Percentiles rank a stretch among this genome's conserved stretches.
Conservation (phyloP, 2,797 vertebrate genomes). For the Chloroceryle inda region DNA sequence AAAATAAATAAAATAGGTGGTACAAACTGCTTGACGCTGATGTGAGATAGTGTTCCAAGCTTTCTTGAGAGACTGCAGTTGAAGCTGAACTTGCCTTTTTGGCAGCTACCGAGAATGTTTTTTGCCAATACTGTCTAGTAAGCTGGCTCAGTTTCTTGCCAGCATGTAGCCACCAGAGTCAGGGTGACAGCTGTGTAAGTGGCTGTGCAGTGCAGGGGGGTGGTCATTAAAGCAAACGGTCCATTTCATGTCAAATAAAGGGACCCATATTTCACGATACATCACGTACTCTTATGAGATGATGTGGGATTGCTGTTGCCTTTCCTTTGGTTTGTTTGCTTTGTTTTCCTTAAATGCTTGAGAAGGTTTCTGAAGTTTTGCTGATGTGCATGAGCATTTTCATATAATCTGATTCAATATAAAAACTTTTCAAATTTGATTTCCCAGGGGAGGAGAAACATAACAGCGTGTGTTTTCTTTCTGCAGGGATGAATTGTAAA, state of each 20-base stretch:
- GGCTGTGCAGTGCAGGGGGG: not conserved
- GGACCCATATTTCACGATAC: not conserved
- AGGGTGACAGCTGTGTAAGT: not conserved
- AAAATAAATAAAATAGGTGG: not conserved
- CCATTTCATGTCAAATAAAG: not conserved
- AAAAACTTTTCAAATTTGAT: not conserved
- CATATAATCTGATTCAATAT: conserved; percentile 2
- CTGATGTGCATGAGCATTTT: conserved; percentile 22
- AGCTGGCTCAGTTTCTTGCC: conserved; percentile 8
- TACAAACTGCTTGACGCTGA: not conserved
- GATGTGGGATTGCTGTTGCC: conserved; percentile 29
- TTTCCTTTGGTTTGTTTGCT: conserved; percentile 4
- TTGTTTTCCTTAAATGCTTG: conserved; percentile 24
- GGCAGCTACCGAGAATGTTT: not conserved
- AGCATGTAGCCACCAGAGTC: not conserved
- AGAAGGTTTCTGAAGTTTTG: conserved; percentile 8
- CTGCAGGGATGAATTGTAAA: conserved; percentile 97
- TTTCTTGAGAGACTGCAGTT: conserved; percentile 7
- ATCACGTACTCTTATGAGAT: not conserved
- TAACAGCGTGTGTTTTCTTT: conserved; percentile 68
- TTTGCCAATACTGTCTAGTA: conserved; percentile 25
- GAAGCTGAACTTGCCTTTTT: not conserved
- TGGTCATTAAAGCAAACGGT: not conserved
- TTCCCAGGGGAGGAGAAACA: not conserved
- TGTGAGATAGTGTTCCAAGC: not conserved